Evolutionary conservation across 2,113 vertebrate species (phyloP).

Genomic region (Protobothrops mucrosquamatus): DNA sequence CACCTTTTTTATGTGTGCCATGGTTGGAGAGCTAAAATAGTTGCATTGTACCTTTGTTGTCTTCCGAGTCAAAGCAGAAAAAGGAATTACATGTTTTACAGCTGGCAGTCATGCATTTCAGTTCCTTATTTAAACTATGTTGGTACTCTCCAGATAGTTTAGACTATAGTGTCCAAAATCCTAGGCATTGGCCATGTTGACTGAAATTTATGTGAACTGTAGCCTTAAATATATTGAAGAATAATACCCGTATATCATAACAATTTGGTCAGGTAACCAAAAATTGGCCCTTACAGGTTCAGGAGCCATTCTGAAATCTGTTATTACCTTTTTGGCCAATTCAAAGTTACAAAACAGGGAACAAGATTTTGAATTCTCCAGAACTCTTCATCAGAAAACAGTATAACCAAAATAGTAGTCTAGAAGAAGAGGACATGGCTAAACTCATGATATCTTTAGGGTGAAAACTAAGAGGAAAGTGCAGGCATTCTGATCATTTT

Average conservation of each 20-base stretch:
- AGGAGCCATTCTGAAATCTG: not conserved
- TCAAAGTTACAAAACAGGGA: not conserved
- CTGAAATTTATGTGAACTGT: not conserved
- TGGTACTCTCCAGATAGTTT: not conserved
- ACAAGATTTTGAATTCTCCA: not conserved
- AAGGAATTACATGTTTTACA: not conserved
- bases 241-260: not conserved
- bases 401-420: not conserved
- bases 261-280: not conserved
- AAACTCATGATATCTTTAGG: not conserved
- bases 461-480: not conserved
- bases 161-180: not conserved
- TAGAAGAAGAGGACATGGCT: not conserved
- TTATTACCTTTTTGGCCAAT: not conserved
- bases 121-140: not conserved
- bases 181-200: not conserved
- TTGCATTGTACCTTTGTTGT: not conserved
- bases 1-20: not conserved
- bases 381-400: not conserved
- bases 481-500: not conserved
- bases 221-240: not conserved
- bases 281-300: slow-evolving; percentile 1
- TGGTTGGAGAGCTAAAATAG: not conserved
- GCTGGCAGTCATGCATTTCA: not conserved
- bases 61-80: not conserved